These are phyloP conservation scores for Cyprinodon brontotheroides DNA, from an alignment of 2,113 vertebrate species.

Conservation along the genomic window DNA sequence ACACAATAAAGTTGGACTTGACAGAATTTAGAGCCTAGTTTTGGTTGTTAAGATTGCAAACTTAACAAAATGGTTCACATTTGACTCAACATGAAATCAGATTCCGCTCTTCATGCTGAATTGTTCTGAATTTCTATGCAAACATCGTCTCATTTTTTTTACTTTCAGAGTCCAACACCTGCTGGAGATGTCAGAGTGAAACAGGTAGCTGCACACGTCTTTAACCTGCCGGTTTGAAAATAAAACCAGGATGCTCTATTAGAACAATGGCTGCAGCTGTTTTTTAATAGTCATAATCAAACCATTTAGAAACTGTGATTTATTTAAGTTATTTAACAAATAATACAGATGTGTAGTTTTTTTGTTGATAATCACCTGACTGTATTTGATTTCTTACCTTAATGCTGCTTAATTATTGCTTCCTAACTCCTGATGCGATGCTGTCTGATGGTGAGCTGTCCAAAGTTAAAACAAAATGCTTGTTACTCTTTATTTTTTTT, in stretches of 20 bases:
- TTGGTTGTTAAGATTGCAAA: background rate
- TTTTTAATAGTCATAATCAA: background rate
- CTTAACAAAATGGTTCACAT: background rate
- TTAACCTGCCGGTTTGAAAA: background rate
- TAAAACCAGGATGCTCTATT: background rate
- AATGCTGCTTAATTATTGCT: constrained; percentile 67
- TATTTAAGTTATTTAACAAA: background rate
- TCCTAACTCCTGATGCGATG: constrained; percentile 67
- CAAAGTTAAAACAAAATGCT: constrained; percentile 1
- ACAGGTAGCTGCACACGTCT: constrained; percentile 70
- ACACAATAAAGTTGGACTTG: background rate
- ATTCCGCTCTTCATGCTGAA: background rate
- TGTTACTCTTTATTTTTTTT: background rate
- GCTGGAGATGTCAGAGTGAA: constrained; percentile 81
- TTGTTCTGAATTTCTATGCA: constrained; percentile 17
- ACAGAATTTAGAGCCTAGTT: background rate
- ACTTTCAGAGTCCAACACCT: constrained; percentile 77
- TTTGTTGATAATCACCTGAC: constrained; percentile 39
- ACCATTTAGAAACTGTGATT: background rate
- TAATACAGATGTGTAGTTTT: background rate
- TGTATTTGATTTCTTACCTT: constrained; percentile 50
- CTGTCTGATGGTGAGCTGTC: constrained; percentile 75
- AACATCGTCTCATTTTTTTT: constrained; percentile 58
- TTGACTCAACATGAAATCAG: background rate
- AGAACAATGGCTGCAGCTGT: background rate